Percentiles rank a stretch among this genome's conserved stretches.
Evolutionary conservation across 92 coral and sea anemone genomes (phyloP).

Genomic region (Palythoa grandiflora): DNA sequence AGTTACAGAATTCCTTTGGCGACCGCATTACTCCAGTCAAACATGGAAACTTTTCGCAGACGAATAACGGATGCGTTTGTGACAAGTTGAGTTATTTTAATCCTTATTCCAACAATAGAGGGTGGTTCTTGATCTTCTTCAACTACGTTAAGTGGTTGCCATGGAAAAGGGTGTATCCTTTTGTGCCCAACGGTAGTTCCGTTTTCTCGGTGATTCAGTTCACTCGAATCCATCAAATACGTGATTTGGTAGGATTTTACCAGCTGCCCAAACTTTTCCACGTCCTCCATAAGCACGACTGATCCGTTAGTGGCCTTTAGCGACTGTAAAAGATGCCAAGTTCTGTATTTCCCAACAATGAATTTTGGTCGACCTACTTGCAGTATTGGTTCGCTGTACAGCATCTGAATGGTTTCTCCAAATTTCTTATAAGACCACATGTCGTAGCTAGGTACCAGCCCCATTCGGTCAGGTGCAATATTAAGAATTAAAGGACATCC

Average conservation of each 20-base stretch:
- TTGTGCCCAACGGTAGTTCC: slow-evolving; percentile 84
- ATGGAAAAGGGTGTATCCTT: slow-evolving; percentile 81
- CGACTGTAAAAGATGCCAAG: slow-evolving; percentile 45
- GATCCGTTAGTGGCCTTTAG: slow-evolving; percentile 64
- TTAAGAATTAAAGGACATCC: slow-evolving; percentile 80
- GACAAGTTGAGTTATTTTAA: slow-evolving; percentile 62
- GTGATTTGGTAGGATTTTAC: slow-evolving; percentile 65
- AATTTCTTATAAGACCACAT: slow-evolving; percentile 62
- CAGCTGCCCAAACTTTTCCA: slow-evolving; percentile 64
- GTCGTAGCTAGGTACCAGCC: slow-evolving; percentile 75
- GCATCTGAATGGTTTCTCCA: slow-evolving; percentile 68
- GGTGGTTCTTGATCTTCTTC: slow-evolving; percentile 15
- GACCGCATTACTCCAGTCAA: slow-evolving; percentile 76
- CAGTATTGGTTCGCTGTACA: slow-evolving; percentile 67
- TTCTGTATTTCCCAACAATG: slow-evolving; percentile 30
- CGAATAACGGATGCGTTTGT: slow-evolving; percentile 45
- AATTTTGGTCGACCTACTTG: slow-evolving; percentile 53
- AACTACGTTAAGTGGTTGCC: neutral
- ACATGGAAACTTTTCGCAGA: slow-evolving; percentile 70
- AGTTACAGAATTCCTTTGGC: slow-evolving; percentile 5
- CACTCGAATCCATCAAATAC: slow-evolving; percentile 43
- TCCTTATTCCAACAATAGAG: slow-evolving; percentile 52
- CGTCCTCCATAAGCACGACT: slow-evolving; percentile 78
- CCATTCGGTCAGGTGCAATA: slow-evolving; percentile 80
- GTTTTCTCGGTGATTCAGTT: slow-evolving; percentile 16